Evolutionary conservation across 2,113 vertebrate genomes (phyloP).

Genomic region (Chauna torquata): DNA sequence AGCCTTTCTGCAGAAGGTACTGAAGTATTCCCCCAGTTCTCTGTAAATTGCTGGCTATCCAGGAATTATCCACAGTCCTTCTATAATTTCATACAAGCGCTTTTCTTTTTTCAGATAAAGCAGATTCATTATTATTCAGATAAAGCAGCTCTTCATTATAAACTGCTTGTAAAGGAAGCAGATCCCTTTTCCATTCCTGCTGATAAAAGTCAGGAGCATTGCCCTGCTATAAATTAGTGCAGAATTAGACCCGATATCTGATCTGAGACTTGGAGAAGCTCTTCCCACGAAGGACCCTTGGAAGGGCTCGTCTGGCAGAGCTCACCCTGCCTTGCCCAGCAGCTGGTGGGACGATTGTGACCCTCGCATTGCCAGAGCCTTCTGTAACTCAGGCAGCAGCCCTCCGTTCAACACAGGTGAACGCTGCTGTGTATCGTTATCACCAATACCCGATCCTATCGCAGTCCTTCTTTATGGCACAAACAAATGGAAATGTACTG

Average conservation of each 20-base stretch:
- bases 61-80: neutral
- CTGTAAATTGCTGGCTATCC: neutral
- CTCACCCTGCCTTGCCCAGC: fast-evolving
- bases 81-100: neutral
- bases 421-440: neutral
- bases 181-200: neutral
- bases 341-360: neutral
- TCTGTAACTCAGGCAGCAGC: neutral
- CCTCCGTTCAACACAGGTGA: neutral
- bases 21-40: neutral
- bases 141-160: neutral
- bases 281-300: neutral
- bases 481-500: fast-evolving
- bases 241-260: neutral
- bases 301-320: neutral
- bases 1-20: neutral
- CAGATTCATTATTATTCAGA: no score
- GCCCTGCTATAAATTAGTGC: neutral
- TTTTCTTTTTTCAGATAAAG: neutral
- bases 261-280: neutral
- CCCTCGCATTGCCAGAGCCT: no score
- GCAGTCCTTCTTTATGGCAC: neutral
- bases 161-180: neutral
- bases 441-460: neutral
- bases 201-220: neutral